Evolutionary conservation across 1,140 invertebrate species (phyloP), one percentile per base, ranked within the genome.

Genomic region (Scaptomyza hsui): DNA sequence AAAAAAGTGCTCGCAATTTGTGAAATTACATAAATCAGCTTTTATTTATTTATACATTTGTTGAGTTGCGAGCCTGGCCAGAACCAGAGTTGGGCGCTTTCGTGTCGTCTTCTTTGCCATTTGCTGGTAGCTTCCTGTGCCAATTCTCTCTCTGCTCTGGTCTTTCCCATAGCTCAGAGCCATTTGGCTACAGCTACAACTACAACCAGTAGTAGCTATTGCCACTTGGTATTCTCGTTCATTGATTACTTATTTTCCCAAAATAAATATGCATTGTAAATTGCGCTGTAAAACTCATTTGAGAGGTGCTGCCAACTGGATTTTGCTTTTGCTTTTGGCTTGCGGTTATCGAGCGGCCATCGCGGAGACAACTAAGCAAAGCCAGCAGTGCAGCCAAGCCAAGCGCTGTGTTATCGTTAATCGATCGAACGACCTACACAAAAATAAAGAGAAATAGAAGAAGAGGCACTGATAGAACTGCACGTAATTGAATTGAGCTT

Each of bases 221-320:
- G 3, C 57, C 70, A 61, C 42, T 15, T 32, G 5, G 18, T 21
- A 6, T 19, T 32, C 44, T 15, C 59, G 35, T 29, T 55, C 69
- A 86, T 85, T 86, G 81, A 86, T 86, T 86, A 86, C 82, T 81
- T 81, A 86, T 86, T 86, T 86, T 86, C 81, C 73, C 82, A 86
- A 76, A 81, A 88, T 88, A 88, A 86, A 86, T 86, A 86, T 88
- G 81, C 81, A 88, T 77, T 86, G 81, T 74, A 80, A 86, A 85
- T 85, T 85, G 80, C 67, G 42, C 35, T 53, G 60, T 13, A 56
- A 79, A 78, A 79, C 76, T 74, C 76, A 78, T 78, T 79, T 78
- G 78, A 81, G 72, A 63, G 37, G 35, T 52, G 55, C 52, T 52
- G 37, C 7, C 29, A 32, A 51, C 75, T 57, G 18, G 52, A 13